phyloP scores from a whole-genome alignment of 2,113 vertebrate species.

The Psilopsiagon aurifrons region DNA sequence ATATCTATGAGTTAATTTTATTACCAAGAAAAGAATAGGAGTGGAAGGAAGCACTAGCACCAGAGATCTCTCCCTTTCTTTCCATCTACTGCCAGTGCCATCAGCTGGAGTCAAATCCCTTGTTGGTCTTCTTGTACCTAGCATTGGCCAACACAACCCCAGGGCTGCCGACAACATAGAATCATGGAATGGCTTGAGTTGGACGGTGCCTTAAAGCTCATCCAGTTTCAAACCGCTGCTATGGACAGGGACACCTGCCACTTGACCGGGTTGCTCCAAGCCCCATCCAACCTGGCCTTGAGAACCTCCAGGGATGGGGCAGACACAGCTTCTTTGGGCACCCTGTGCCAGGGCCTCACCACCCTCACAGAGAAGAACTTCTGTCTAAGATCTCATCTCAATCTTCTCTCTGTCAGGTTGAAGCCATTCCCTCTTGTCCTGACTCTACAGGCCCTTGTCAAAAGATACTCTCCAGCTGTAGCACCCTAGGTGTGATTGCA shows the following conservation, averaged over 20 bases:
- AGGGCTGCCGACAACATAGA: background rate
- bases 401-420: background rate
- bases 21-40: background rate
- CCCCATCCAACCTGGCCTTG: background rate
- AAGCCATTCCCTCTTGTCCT: background rate
- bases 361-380: background rate
- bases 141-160: fast-evolving
- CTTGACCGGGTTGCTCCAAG: background rate
- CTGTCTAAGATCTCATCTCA: background rate
- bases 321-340: background rate
- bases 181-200: background rate
- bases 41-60: background rate
- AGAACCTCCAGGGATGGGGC: background rate
- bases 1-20: background rate
- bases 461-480: background rate
- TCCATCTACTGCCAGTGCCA: background rate
- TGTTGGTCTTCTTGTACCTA: background rate
- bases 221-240: background rate
- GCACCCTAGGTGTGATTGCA: background rate
- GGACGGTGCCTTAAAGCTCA: background rate
- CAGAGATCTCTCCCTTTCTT: background rate
- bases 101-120: background rate
- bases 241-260: background rate
- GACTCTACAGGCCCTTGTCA: background rate
- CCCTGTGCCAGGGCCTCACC: background rate